Conservation (phyloP, 1,140 invertebrate genomes). For the Procambarus clarkii region DNA sequence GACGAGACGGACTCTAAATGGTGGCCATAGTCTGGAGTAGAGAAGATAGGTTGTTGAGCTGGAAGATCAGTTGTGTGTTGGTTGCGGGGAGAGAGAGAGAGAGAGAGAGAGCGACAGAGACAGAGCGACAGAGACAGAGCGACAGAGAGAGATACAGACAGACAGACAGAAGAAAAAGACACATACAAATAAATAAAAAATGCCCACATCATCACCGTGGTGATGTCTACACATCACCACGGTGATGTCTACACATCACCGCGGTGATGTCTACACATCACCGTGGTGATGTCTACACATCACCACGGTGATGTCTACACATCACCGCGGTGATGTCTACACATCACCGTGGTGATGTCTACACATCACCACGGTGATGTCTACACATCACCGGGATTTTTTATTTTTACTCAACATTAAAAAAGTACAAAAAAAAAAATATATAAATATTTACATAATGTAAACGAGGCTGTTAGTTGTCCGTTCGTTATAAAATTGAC, state of each 20-base stretch:
- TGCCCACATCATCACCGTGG: too few relatives aligned
- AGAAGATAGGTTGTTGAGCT: too few relatives aligned
- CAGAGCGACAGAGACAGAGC: not conserved
- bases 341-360: not conserved
- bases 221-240: too few relatives aligned
- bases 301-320: too few relatives aligned
- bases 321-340: too few relatives aligned
- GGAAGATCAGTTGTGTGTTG: too few relatives aligned
- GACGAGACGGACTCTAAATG: too few relatives aligned
- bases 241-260: too few relatives aligned
- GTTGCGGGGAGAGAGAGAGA: constrained; percentile 13
- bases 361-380: not conserved
- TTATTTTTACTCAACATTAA: not conserved
- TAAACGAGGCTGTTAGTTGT: not conserved
- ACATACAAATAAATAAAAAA: too few relatives aligned
- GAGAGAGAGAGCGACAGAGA: constrained; percentile 2
- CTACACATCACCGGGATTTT: not conserved
- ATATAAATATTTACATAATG: not conserved
- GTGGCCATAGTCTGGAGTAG: too few relatives aligned
- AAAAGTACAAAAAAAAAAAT: not conserved
- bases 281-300: not conserved
- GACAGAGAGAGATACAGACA: not conserved
- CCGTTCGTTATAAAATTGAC: too few relatives aligned
- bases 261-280: not conserved
- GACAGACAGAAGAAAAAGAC: too few relatives aligned